Evolutionary conservation across 2,888 invertebrate species (phyloP).

Genomic region (Lobophora halterata): DNA sequence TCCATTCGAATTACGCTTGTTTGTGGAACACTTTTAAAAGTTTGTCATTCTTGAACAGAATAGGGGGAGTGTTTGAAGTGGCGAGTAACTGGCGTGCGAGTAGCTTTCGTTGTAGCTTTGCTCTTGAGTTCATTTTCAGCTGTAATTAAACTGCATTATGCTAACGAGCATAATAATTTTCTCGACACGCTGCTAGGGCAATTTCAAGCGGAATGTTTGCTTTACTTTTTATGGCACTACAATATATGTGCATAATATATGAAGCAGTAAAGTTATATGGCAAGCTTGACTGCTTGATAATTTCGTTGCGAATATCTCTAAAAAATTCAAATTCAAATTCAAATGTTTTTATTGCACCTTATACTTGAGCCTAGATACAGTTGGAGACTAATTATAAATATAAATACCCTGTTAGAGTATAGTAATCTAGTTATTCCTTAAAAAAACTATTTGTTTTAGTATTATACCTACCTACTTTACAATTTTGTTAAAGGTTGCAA

Average conservation of each 20-base stretch:
- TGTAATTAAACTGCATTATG: constrained; percentile 48
- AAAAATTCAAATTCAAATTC: no score
- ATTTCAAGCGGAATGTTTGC: constrained; percentile 22
- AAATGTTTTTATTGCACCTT: no score
- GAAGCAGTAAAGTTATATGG: constrained; percentile 14
- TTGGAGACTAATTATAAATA: background rate
- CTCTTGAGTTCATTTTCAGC: constrained; percentile 38
- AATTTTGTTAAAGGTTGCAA: no score
- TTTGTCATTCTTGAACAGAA: constrained; percentile 29
- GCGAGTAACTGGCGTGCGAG: constrained; percentile 21
- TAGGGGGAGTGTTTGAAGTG: constrained; percentile 24
- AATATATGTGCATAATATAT: constrained; percentile 2
- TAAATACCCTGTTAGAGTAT: no score
- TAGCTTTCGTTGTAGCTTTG: constrained; percentile 31
- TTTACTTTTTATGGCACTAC: constrained; percentile 13
- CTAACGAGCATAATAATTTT: constrained; percentile 44
- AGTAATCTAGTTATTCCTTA: no score
- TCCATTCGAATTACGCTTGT: constrained; percentile 26
- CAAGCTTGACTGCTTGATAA: constrained; percentile 11
- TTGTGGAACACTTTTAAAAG: constrained; percentile 30
- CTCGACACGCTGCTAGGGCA: constrained; percentile 25
- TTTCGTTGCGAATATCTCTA: constrained; percentile 7
- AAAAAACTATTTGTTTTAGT: no score
- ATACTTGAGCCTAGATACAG: background rate
- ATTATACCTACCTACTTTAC: no score